phyloP scores from a whole-genome alignment of 2,888 invertebrate genomes.

The Neelides folsomi region DNA sequence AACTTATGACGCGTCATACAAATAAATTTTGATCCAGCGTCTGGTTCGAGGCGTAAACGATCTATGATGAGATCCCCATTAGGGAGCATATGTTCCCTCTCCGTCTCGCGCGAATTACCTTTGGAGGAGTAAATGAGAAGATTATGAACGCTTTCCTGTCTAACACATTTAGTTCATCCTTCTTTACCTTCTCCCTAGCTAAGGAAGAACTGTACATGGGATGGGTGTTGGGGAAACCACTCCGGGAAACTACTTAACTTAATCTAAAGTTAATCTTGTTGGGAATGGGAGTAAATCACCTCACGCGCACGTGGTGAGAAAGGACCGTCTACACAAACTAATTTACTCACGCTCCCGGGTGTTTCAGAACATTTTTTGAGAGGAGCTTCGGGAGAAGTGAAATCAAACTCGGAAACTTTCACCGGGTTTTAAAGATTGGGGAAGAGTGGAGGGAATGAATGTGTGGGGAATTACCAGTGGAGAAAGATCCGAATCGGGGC shows the following conservation, averaged over 20 bases:
- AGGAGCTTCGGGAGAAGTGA: background rate
- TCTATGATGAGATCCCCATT: slow-evolving; percentile 29
- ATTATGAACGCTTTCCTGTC: background rate
- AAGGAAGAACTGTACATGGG: no score
- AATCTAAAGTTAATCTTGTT: no score
- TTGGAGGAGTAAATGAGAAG: background rate
- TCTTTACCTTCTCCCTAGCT: background rate
- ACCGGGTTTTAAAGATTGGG: background rate
- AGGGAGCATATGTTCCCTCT: slow-evolving; percentile 24
- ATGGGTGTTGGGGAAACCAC: no score
- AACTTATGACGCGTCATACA: slow-evolving; percentile 29
- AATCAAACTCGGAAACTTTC: background rate
- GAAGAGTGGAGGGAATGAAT: no score
- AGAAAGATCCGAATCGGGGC: no score
- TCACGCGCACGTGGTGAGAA: no score
- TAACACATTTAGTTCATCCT: no score
- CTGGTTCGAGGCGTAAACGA: slow-evolving; percentile 17
- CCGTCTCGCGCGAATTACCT: slow-evolving; percentile 13
- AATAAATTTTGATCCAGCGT: slow-evolving; percentile 17
- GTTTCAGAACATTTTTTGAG: background rate
- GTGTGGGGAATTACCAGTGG: no score
- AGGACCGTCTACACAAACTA: no score
- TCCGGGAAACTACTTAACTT: no score
- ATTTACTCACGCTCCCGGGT: no score
- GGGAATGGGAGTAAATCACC: no score